Percentiles rank a stretch among this genome's conserved stretches.
Evolutionary conservation across 2,888 invertebrate genomes (phyloP).

Genomic region (Aricia artaxerxes): DNA sequence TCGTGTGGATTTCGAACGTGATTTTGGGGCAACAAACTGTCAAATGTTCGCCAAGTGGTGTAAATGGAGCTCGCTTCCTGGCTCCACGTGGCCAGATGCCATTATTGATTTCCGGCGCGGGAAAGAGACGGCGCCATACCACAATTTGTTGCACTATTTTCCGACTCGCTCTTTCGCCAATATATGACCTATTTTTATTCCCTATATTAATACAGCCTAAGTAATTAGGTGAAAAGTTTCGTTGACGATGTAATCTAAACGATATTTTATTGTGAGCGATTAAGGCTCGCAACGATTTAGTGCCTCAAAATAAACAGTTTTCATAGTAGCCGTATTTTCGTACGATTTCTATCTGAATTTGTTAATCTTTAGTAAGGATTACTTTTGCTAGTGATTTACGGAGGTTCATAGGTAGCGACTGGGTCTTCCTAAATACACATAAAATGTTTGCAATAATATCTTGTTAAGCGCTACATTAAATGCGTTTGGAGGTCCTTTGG

Average conservation of each 20-base stretch:
- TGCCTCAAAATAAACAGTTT: neutral
- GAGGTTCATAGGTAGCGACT: no score
- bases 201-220: constrained; percentile 77
- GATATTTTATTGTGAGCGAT: constrained; percentile 44
- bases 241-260: constrained; percentile 57
- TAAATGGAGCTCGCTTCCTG: constrained; percentile 71
- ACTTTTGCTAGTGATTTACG: neutral
- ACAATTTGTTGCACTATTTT: constrained; percentile 80
- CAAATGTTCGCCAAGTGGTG: constrained; percentile 56
- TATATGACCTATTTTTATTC: constrained; percentile 81
- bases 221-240: constrained; percentile 76
- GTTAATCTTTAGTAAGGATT: neutral
- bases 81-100: constrained; percentile 77
- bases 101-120: constrained; percentile 79
- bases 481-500: no score
- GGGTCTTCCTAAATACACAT: no score
- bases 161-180: constrained; percentile 69
- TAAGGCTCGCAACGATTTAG: constrained; percentile 2
- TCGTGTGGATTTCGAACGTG: constrained; percentile 46
- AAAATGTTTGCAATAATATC: no score
- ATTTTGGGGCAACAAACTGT: constrained; percentile 56
- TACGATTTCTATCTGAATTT: constrained; percentile 4
- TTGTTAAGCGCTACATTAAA: no score
- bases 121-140: constrained; percentile 68
- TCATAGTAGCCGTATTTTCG: neutral